These are phyloP conservation scores for Brachyrhaphis roseni DNA, from an alignment of 2,797 vertebrate species.

Conservation along the genomic window DNA sequence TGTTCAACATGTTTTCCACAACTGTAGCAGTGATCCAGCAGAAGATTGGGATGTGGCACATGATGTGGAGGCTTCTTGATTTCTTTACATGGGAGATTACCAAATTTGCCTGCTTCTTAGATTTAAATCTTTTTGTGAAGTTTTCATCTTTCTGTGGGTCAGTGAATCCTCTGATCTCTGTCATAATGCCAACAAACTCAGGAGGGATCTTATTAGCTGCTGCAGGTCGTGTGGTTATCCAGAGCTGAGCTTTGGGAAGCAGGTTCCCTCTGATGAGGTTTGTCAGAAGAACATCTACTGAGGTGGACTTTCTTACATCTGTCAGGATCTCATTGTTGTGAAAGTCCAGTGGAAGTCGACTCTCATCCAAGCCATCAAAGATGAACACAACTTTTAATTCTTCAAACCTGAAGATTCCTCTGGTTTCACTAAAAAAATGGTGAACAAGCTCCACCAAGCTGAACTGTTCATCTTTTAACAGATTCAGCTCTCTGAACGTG, in stretches of 20 bases:
- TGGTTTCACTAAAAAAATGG: background rate
- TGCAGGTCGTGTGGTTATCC: background rate
- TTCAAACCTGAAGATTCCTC: background rate
- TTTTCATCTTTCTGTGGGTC: background rate
- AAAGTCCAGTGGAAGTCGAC: background rate
- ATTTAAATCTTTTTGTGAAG: background rate
- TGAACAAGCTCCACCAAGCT: background rate
- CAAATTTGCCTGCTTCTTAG: background rate
- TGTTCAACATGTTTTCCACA: background rate
- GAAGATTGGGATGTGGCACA: slow-evolving; percentile 1
- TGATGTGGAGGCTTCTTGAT: background rate
- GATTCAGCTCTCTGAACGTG: background rate
- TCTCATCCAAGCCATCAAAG: background rate
- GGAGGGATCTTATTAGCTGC: background rate
- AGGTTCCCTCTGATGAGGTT: background rate
- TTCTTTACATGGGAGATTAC: background rate
- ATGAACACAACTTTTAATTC: background rate
- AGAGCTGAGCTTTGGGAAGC: background rate
- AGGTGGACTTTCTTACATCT: background rate
- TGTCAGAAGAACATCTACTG: background rate
- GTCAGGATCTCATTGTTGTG: background rate
- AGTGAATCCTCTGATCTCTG: background rate
- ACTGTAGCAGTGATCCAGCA: background rate
- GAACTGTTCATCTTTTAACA: background rate
- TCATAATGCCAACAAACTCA: background rate